Evolutionary conservation across 2,113 vertebrate genomes (phyloP).

Genomic region (Psilopsiagon aymara): DNA sequence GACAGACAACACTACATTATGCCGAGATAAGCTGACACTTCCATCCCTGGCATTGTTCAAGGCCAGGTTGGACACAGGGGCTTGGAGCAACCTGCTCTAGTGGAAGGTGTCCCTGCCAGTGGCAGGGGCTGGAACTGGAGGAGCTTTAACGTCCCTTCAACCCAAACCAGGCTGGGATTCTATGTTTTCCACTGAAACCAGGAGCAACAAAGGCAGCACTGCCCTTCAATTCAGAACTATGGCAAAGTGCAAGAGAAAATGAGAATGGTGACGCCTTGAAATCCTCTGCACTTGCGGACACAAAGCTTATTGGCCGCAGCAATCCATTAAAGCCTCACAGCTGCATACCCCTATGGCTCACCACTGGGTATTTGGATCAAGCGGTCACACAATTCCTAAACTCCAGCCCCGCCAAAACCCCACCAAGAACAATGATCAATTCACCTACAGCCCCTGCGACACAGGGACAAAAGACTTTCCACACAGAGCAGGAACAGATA

Average conservation of each 20-base stretch:
- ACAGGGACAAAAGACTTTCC: neutral
- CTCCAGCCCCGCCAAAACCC: neutral
- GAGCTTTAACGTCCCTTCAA: neutral
- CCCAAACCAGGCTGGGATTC: neutral
- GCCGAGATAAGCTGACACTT: neutral
- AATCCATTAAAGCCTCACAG: neutral
- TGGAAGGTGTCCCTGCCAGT: neutral
- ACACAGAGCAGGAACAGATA: neutral
- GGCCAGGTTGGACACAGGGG: neutral
- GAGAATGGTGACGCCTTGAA: neutral
- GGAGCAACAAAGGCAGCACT: neutral
- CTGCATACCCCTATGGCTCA: neutral
- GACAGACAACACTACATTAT: neutral
- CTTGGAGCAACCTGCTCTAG: neutral
- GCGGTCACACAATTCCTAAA: neutral
- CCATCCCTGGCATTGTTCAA: neutral
- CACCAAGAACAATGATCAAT: neutral
- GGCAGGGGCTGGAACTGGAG: neutral
- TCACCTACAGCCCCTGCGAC: neutral
- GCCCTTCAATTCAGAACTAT: neutral
- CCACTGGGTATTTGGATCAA: neutral
- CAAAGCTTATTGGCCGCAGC: neutral
- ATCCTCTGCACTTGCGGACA: constrained; percentile 1
- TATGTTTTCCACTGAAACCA: neutral
- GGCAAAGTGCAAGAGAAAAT: neutral